phyloP scores from a whole-genome alignment of 2,113 vertebrate genomes.

The Hippopotamus amphibius region DNA sequence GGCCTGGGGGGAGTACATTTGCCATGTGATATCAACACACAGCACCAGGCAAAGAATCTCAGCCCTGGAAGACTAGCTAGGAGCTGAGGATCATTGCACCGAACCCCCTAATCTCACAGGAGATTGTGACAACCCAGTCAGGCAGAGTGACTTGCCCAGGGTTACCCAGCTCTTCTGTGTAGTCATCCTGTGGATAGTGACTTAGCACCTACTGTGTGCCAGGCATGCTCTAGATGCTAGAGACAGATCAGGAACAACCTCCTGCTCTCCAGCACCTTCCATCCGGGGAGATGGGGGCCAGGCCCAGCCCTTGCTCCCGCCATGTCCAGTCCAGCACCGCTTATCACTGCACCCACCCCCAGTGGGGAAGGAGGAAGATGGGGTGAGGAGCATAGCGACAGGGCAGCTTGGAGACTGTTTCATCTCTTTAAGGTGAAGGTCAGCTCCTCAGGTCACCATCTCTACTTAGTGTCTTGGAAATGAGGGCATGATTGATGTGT shows the following conservation, averaged over 20 bases:
- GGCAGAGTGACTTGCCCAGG: background rate
- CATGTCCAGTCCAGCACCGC: fast-evolving
- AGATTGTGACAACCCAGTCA: background rate
- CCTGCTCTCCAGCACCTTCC: background rate
- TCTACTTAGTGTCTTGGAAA: background rate
- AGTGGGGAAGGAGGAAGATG: too few species aligned
- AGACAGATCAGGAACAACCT: background rate
- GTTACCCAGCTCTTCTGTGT: fast-evolving
- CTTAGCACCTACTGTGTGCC: background rate
- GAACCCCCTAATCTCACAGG: background rate
- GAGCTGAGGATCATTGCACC: background rate
- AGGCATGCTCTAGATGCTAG: background rate
- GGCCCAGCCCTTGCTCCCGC: background rate
- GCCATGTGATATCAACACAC: background rate
- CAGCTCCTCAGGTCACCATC: background rate
- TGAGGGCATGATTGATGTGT: too few species aligned
- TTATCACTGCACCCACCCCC: fast-evolving
- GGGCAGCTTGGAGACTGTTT: fast-evolving
- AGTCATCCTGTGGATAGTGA: fast-evolving
- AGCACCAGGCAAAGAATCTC: background rate
- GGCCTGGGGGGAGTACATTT: background rate
- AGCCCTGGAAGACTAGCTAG: background rate
- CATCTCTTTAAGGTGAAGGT: background rate
- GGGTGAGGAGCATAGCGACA: background rate
- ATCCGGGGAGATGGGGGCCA: background rate